phyloP scores from a whole-genome alignment of 2,113 vertebrate genomes.

The Cromileptes altivelis region DNA sequence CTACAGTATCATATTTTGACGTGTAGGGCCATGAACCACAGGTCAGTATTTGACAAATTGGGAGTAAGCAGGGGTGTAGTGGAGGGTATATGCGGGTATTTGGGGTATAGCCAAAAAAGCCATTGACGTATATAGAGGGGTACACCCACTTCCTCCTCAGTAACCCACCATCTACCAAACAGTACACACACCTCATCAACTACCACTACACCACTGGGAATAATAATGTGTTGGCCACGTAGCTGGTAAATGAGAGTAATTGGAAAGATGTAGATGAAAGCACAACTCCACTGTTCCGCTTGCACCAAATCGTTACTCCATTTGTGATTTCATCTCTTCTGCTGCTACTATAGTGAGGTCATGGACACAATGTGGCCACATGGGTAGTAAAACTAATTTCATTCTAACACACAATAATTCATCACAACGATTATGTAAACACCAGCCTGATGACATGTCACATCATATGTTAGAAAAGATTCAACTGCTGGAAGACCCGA shows the following conservation, averaged over 20 bases:
- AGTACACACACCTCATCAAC: no score
- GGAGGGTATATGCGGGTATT: no score
- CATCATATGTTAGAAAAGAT: background rate
- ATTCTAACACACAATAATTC: background rate
- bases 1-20: no score
- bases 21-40: no score
- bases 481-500: background rate
- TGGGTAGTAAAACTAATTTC: no score
- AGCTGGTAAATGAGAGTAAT: background rate
- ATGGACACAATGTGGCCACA: background rate
- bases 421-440: background rate
- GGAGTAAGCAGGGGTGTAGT: no score
- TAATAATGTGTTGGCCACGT: background rate
- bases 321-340: background rate
- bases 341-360: background rate
- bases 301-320: background rate
- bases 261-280: background rate
- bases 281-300: background rate
- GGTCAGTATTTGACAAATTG: no score
- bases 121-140: no score
- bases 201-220: no score
- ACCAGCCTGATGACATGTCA: background rate
- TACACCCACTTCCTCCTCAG: no score
- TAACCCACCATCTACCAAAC: no score
- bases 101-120: no score